Conservation (phyloP, 1,140 invertebrate genomes). For the Drosophila nigrodunni region DNA sequence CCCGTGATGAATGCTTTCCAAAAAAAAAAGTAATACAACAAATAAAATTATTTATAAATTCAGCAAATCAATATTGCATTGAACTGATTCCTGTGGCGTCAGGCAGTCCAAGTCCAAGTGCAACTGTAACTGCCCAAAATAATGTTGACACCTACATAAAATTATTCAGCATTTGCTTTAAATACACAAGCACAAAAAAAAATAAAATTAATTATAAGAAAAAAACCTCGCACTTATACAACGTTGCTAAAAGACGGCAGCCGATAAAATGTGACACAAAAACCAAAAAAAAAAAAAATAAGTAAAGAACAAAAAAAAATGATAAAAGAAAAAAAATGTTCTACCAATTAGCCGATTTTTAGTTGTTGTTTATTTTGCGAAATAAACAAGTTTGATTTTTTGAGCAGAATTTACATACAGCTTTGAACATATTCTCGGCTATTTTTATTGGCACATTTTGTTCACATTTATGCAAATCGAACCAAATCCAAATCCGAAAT, state of each 20-base stretch:
- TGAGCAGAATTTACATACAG: constrained; percentile 77
- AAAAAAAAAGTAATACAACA: constrained; percentile 4
- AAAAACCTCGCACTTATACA: constrained; percentile 38
- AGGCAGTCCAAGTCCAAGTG: constrained; percentile 63
- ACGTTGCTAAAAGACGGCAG: constrained; percentile 37
- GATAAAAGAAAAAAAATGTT: constrained; percentile 41
- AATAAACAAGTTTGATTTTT: constrained; percentile 79
- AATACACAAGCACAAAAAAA: neutral
- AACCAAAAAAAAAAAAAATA: constrained; percentile 1
- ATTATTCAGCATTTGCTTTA: constrained; percentile 34
- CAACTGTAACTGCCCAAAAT: constrained; percentile 29
- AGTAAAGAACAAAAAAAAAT: constrained; percentile 24
- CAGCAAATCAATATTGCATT: constrained; percentile 41
- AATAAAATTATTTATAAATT: neutral
- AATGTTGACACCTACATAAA: constrained; percentile 58
- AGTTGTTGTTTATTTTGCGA: constrained; percentile 69
- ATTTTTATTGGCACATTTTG: constrained; percentile 81
- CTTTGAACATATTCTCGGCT: constrained; percentile 65
- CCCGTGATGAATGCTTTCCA: constrained; percentile 34
- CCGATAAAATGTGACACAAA: constrained; percentile 62
- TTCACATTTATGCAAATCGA: constrained; percentile 75
- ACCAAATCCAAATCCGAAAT: constrained; percentile 35
- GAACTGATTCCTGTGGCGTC: constrained; percentile 59
- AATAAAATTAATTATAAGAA: neutral
- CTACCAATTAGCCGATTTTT: constrained; percentile 61